A percentile compares a stretch with the other conserved stretches of the same genome.
phyloP scores from a whole-genome alignment of 2,888 invertebrate species.

The Apotomis betuletana region DNA sequence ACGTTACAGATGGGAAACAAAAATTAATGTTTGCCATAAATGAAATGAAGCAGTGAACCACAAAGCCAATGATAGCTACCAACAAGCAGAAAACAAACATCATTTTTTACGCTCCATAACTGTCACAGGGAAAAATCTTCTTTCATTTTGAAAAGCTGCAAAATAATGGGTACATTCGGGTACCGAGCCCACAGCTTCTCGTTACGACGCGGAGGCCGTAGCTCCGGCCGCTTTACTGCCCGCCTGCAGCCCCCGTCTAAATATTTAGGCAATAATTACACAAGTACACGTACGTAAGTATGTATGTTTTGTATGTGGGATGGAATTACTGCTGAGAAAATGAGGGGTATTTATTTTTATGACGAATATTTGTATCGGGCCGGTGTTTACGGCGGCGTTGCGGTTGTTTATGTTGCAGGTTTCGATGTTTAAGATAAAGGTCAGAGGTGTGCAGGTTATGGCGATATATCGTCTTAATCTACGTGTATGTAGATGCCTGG shows the following conservation, averaged over 20 bases:
- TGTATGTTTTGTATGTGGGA: slow-evolving; percentile 44
- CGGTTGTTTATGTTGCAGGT: slow-evolving; percentile 15
- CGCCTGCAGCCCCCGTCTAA: slow-evolving; percentile 54
- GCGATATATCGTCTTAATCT: too few relatives aligned
- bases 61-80: too few relatives aligned
- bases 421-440: not conserved
- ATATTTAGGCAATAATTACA: slow-evolving; percentile 72
- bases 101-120: not conserved
- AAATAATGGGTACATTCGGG: slow-evolving; percentile 16
- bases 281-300: slow-evolving; percentile 53
- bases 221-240: slow-evolving; percentile 65
- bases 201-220: slow-evolving; percentile 60
- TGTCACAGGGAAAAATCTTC: slow-evolving; percentile 7
- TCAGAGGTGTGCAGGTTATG: not conserved
- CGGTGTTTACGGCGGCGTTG: slow-evolving; percentile 6
- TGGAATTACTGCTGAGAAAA: slow-evolving; percentile 20
- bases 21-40: too few relatives aligned
- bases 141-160: slow-evolving; percentile 25
- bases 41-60: too few relatives aligned
- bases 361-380: slow-evolving; percentile 21
- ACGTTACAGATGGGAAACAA: too few relatives aligned
- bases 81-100: slow-evolving; percentile 1
- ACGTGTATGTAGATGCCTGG: too few relatives aligned
- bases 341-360: slow-evolving; percentile 38
- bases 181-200: slow-evolving; percentile 28